Base-by-base conservation (phyloP, 2,797 vertebrate genomes). In the Acipenser ruthenus region DNA sequence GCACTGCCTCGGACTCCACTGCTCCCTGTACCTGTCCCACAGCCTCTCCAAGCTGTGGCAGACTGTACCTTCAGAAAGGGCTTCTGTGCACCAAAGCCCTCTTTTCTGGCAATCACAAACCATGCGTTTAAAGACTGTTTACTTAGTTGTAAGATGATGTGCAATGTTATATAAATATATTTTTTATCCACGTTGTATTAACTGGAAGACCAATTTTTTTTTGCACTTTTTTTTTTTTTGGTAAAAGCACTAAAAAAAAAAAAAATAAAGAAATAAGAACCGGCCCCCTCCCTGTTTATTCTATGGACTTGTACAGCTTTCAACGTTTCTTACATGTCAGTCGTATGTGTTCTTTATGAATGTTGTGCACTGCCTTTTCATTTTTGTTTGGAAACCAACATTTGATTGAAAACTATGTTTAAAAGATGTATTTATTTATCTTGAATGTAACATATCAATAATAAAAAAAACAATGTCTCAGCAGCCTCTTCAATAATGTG, bases 381-480 rank as follows among this genome's bases (percentile, higher is more conserved):
- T 84, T 80, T 88, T 84, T 84, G 82, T 83, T 78, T 75, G 78
- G 83, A 84, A 80, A 81, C 83, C 77, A 80, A 79, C 79, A 75
- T 83, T 75, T 87, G 77, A 85, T 86, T 86, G 84, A 78, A 80
- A 80, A 81, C 74, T 88, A n/a, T n/a, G 15, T 18, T 86, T 83
- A 86, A 80, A 83, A 84, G 87, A 85, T 89, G 81, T 85, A 79
- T 84, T 70, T 37, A 86, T 91, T 95, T 93, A 89, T 89, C 89
- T 92, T 93, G 91, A 90, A 84, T 95, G 91, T 94, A 93, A 90
- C 78, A 86, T 86, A 90, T 77, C 75, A 93, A 90, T 92, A 94
- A 93, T 85, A 80, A 86, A 86, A 80, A 75, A 70, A 1, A 18
- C 11, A 69, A 83, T 81, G 79, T 82, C 55, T 86, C 77, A 76